These are phyloP conservation scores for Blera fallax DNA, from an alignment of 2,888 invertebrate genomes.

Conservation along the genomic window DNA sequence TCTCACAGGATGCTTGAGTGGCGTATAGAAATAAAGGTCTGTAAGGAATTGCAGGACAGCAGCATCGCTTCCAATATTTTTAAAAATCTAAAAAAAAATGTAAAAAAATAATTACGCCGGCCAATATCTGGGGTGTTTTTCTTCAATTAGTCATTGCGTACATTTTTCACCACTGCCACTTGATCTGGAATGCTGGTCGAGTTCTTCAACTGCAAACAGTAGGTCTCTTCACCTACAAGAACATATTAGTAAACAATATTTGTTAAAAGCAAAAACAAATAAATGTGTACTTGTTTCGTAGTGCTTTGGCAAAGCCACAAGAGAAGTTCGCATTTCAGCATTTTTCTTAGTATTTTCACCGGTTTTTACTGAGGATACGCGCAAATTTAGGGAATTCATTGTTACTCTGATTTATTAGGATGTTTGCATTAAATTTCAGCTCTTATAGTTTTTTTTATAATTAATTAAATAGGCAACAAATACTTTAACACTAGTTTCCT, in stretches of 20 bases:
- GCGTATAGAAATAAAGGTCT: conserved; percentile 78
- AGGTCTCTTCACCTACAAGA: conserved; percentile 71
- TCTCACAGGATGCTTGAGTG: conserved; percentile 81
- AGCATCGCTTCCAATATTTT: conserved; percentile 69
- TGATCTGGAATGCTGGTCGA: conserved; percentile 76
- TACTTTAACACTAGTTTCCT: background rate
- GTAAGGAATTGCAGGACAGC: conserved; percentile 77
- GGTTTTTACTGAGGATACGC: conserved; percentile 76
- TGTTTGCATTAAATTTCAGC: background rate
- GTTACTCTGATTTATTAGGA: background rate
- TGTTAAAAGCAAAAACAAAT: conserved; percentile 9
- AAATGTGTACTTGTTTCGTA: conserved; percentile 73
- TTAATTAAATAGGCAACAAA: background rate
- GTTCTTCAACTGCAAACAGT: conserved; percentile 74
- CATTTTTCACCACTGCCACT: conserved; percentile 76
- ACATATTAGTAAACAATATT: conserved; percentile 10
- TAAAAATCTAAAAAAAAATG: conserved; percentile 73
- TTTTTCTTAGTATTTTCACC: conserved; percentile 76
- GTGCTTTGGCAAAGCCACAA: conserved; percentile 74
- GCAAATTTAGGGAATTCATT: conserved; percentile 77
- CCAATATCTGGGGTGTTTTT: background rate
- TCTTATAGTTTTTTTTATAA: background rate
- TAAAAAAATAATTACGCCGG: too few species aligned
- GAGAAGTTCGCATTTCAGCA: conserved; percentile 75
- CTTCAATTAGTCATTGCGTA: conserved; percentile 55